A percentile compares a stretch with the other conserved stretches of the same genome.
These are phyloP conservation scores for Bombus sylvicola DNA, from an alignment of 1,140 invertebrate genomes.

Conservation along the genomic window DNA sequence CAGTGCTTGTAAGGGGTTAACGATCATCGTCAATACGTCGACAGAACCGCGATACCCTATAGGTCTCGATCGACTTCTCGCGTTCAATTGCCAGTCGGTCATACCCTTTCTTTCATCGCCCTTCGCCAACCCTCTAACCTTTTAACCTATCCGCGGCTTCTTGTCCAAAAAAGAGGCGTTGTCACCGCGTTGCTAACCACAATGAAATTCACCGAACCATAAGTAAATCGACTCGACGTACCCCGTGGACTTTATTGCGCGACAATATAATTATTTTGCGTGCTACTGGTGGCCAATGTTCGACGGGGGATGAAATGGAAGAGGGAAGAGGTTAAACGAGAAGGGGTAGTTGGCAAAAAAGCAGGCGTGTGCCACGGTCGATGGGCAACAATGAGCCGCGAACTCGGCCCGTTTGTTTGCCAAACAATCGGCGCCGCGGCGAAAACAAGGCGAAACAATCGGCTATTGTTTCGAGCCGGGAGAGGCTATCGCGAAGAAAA, in stretches of 20 bases:
- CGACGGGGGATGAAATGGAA: background rate
- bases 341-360: constrained; percentile 39
- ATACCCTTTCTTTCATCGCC: background rate
- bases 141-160: background rate
- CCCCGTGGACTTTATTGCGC: constrained; percentile 72
- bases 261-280: constrained; percentile 78
- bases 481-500: constrained; percentile 28
- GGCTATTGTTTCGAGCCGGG: constrained; percentile 37
- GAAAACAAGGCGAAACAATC: constrained; percentile 64
- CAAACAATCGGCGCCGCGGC: constrained; percentile 66
- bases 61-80: background rate
- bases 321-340: background rate
- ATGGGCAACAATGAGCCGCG: constrained; percentile 53
- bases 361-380: constrained; percentile 56
- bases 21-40: constrained; percentile 44
- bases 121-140: background rate
- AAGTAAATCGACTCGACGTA: constrained; percentile 66
- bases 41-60: background rate
- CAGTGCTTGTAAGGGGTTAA: constrained; percentile 43
- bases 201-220: constrained; percentile 64
- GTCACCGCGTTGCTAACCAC: constrained; percentile 34
- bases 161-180: constrained; percentile 14
- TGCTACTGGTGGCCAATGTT: background rate
- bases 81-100: constrained; percentile 42
- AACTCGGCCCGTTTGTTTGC: constrained; percentile 62